Evolutionary conservation across 2,888 invertebrate genomes (phyloP).

Genomic region (Cepaea hortensis): DNA sequence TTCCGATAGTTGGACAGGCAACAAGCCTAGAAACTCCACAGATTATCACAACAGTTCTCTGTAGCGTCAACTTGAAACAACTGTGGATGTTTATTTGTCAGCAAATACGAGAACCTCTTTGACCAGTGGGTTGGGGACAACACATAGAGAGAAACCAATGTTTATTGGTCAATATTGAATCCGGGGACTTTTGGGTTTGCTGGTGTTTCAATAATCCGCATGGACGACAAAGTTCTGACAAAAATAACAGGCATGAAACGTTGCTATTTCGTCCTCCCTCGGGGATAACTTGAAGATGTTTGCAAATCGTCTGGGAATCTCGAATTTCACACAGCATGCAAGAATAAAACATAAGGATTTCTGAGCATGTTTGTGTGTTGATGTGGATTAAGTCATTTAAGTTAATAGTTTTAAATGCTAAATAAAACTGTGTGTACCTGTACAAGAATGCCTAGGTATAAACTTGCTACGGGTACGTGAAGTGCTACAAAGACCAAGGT

Average conservation of each 20-base stretch:
- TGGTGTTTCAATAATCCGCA: conserved; percentile 35
- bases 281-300: not conserved
- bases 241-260: conserved; percentile 30
- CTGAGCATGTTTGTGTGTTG: too few relatives aligned
- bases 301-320: conserved; percentile 21
- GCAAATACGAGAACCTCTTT: conserved; percentile 31
- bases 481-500: too few relatives aligned
- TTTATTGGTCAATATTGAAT: conserved; percentile 40
- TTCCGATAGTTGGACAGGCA: not conserved
- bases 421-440: too few relatives aligned
- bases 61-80: conserved; percentile 29
- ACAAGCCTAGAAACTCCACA: not conserved
- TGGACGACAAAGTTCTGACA: conserved; percentile 26
- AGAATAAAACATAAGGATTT: too few relatives aligned
- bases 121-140: conserved; percentile 39
- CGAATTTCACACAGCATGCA: not conserved
- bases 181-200: conserved; percentile 30
- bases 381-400: too few relatives aligned
- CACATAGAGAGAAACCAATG: conserved; percentile 30
- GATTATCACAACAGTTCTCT: conserved; percentile 33
- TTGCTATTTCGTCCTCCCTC: not conserved
- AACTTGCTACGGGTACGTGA: too few relatives aligned
- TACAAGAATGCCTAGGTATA: too few relatives aligned
- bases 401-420: too few relatives aligned
- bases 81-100: conserved; percentile 31